phyloP scores from a whole-genome alignment of 1,140 invertebrate species.

The Diorhabda elongata region DNA sequence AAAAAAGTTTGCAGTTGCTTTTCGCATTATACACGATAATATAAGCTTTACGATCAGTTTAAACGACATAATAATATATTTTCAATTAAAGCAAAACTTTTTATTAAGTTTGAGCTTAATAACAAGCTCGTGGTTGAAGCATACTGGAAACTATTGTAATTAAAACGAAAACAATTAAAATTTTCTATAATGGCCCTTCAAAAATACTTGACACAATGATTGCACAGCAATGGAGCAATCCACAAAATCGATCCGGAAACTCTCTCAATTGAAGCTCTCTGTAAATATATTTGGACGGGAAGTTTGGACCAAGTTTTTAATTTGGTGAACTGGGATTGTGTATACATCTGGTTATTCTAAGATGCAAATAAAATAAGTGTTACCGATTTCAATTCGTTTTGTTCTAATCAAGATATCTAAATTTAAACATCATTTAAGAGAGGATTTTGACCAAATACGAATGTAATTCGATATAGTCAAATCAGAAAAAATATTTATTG shows the following conservation, averaged over 20 bases:
- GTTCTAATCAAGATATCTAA: not conserved
- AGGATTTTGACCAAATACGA: too few species aligned
- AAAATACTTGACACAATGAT: constrained; percentile 5
- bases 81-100: constrained; percentile 3
- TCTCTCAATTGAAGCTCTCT: constrained; percentile 1
- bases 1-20: too few species aligned
- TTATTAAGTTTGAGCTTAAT: not conserved
- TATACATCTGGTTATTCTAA: constrained; percentile 4
- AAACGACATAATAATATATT: not conserved
- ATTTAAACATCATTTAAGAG: not conserved
- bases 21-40: too few species aligned
- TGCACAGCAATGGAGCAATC: constrained; percentile 4
- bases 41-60: not conserved
- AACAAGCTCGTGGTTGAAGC: not conserved
- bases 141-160: constrained; percentile 11
- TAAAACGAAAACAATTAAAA: constrained; percentile 13
- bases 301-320: constrained; percentile 11
- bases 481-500: too few species aligned
- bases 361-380: not conserved
- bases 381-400: not conserved
- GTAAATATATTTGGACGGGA: constrained; percentile 17
- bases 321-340: constrained; percentile 5
- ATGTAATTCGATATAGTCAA: too few species aligned
- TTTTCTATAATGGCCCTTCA: constrained; percentile 13
- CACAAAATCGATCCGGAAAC: constrained; percentile 9